Conservation (phyloP, 2,888 invertebrate genomes). For the Lissonota sp. region DNA sequence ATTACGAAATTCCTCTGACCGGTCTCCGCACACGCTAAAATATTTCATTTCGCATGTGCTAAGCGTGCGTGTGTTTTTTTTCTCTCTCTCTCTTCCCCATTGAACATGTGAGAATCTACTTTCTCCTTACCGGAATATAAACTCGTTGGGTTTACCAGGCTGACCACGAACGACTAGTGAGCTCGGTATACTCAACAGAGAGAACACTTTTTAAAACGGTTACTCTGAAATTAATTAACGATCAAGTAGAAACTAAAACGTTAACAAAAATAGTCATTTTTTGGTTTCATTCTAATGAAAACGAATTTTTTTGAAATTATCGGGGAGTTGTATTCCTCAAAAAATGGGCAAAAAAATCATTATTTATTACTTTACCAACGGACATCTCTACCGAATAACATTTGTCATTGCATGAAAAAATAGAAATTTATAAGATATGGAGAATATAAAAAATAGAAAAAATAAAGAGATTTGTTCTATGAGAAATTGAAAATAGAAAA, state of each 20-base stretch:
- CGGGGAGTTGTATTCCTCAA: too few species aligned
- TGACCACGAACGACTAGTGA: too few species aligned
- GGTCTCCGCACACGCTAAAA: slow-evolving; percentile 52
- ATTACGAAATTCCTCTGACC: slow-evolving; percentile 67
- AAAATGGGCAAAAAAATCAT: too few species aligned
- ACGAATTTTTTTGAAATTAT: too few species aligned
- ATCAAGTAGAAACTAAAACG: background rate
- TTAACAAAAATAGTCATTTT: background rate
- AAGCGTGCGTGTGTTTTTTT: background rate
- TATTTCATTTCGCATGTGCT: slow-evolving; percentile 40
- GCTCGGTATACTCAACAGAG: too few species aligned
- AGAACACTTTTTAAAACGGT: background rate
- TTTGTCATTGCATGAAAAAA: too few species aligned
- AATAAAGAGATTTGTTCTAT: background rate
- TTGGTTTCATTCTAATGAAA: too few species aligned
- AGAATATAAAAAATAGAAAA: background rate
- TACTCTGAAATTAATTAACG: background rate
- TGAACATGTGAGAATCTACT: slow-evolving; percentile 22
- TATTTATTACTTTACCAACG: too few species aligned
- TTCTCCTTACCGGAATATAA: slow-evolving; percentile 9
- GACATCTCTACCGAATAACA: too few species aligned
- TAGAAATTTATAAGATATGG: too few species aligned
- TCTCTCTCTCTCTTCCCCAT: background rate
- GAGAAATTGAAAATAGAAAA: background rate
- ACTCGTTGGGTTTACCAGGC: background rate